Base-by-base conservation (phyloP, 2,888 invertebrate species). In the Tetranychus truncatus region DNA sequence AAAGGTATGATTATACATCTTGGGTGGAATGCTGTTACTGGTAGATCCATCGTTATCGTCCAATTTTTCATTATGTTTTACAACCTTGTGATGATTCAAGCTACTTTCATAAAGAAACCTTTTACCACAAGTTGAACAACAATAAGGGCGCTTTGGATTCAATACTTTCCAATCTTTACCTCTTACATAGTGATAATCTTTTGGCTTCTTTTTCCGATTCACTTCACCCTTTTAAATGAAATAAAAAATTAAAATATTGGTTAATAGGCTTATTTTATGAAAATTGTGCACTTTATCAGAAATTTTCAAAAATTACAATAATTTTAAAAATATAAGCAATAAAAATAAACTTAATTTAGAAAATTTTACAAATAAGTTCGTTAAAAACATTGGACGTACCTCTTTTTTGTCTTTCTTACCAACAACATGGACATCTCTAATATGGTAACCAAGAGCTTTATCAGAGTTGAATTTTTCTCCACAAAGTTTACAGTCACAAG, bases 81-180 rank as follows among this genome's bases (percentile, higher is more conserved):
- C 72, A 44, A 72, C 45, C 34, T 45, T 44, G 34, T 72, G 72
- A 20, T 72, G 72, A n/a, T 45, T 46, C 15, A 72, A 34, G 20
- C 72, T 72, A 15, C 72, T 72, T 20, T 72, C 72, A n/a, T 72
- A 72, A 4, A 72, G 45, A n/a, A 72, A 72, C 18, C 72, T 15
- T 6, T 72, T 72, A 46, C 45, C 20, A n/a, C 72, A 72, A 18
- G 44, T 72, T 72, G 45, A n/a, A 72, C 72, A 72, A 9, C 72
- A 72, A 44, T 44, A 72, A 8, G 72, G 72, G 1, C 72, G 34
- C 44, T 72, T 72, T 18, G 72, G 72, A 72, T 72, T 72, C 44
- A 46, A 44, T 44, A 72, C 72, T 72, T 72, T 72, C 72, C 72
- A 72, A 46, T 46, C 72, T 72, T 72, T 72, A 15, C 72, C 72